These are phyloP conservation scores for Cathartes aura DNA, from an alignment of 2,113 vertebrate genomes.

Conservation along the genomic window DNA sequence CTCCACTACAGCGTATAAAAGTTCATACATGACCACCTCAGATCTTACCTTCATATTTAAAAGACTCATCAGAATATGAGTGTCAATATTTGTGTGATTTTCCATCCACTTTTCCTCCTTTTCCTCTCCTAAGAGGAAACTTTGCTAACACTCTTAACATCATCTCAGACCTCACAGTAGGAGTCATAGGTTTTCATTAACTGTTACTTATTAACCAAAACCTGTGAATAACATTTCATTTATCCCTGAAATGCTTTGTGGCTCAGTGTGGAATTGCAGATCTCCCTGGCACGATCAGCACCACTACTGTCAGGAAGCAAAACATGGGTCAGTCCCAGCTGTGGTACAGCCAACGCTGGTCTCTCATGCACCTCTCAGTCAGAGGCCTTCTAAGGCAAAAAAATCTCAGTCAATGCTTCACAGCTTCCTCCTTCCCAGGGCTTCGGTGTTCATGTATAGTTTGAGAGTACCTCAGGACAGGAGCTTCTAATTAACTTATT, in stretches of 20 bases:
- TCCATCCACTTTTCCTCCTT: background rate
- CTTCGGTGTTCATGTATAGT: background rate
- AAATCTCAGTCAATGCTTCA: background rate
- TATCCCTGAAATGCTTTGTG: background rate
- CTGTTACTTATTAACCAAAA: background rate
- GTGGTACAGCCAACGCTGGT: background rate
- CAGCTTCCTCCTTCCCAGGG: background rate
- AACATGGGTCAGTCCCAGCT: background rate
- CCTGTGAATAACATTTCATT: background rate
- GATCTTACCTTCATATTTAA: background rate
- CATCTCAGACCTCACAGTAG: background rate
- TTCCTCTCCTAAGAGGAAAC: background rate
- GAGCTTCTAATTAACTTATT: background rate
- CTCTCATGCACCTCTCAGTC: background rate
- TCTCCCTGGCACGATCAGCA: background rate
- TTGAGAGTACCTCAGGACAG: background rate
- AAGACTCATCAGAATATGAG: background rate
- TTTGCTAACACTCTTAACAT: accelerated
- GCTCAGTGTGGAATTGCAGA: background rate
- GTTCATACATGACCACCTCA: background rate
- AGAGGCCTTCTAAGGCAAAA: background rate
- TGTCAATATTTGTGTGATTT: background rate
- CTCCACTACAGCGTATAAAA: background rate
- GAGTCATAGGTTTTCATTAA: background rate
- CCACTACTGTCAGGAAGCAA: background rate